phyloP scores from a whole-genome alignment of 2,113 vertebrate genomes.

The Stigmatopora argus region DNA sequence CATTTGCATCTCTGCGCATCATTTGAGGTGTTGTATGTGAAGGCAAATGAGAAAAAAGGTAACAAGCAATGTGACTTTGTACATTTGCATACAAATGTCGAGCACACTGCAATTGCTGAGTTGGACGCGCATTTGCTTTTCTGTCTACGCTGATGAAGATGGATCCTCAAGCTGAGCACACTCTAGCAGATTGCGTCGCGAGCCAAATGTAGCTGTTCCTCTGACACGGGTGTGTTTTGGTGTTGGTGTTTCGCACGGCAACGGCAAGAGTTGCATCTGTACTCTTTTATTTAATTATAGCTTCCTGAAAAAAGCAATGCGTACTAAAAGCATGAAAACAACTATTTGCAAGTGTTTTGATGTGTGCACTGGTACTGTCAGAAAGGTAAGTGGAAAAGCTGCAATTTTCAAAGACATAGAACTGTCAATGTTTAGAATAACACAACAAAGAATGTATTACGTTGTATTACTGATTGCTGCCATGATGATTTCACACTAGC shows the following conservation, averaged over 20 bases:
- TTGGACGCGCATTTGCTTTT: background rate
- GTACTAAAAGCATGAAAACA: conserved; percentile 51
- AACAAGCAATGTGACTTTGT: conserved; percentile 3
- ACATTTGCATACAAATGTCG: conserved; percentile 5
- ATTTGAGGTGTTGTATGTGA: conserved; percentile 19
- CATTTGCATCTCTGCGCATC: conserved; percentile 25
- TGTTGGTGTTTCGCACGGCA: conserved; percentile 41
- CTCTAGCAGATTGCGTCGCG: conserved; percentile 14
- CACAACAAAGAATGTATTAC: background rate
- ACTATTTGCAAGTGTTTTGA: conserved; percentile 44
- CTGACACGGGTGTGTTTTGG: conserved; percentile 24
- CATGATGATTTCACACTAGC: background rate
- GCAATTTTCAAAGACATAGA: conserved; percentile 8
- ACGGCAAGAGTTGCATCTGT: conserved; percentile 34
- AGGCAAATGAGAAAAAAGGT: conserved; percentile 7
- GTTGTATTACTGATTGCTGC: background rate
- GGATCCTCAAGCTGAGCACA: conserved; percentile 22
- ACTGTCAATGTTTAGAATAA: conserved; percentile 14
- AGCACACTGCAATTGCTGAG: background rate
- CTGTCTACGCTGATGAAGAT: conserved; percentile 25
- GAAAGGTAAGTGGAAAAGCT: conserved; percentile 3
- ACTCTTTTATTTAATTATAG: conserved; percentile 55
- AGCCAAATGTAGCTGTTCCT: conserved; percentile 35
- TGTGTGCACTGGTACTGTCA: background rate
- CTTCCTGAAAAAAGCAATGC: conserved; percentile 38